These are phyloP conservation scores for Apogon talboti DNA, from an alignment of 2,797 vertebrate species.

Conservation along the genomic window DNA sequence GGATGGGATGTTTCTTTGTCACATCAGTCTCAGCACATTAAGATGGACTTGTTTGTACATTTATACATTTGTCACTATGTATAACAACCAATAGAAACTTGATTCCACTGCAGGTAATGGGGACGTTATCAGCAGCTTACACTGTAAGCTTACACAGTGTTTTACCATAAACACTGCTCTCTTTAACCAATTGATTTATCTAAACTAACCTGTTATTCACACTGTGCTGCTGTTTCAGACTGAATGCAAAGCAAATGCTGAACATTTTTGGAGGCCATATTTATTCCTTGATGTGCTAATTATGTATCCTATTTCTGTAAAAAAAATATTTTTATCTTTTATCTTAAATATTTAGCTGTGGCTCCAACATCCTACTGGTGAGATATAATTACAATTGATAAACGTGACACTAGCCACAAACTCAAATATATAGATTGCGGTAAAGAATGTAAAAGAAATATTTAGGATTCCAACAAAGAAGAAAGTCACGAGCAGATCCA, in stretches of 20 bases:
- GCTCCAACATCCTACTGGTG: no score
- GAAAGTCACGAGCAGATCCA: no score
- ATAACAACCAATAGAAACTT: background rate
- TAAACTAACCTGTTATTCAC: background rate
- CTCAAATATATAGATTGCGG: no score
- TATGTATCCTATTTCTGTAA: background rate
- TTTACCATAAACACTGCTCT: background rate
- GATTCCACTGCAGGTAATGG: background rate
- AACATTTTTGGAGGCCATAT: background rate
- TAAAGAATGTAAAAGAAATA: no score
- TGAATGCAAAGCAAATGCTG: background rate
- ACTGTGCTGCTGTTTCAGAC: background rate
- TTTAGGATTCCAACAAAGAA: no score
- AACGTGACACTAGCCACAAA: no score
- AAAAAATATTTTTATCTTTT: no score
- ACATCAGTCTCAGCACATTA: conserved; percentile 5
- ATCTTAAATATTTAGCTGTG: no score
- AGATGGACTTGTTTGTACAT: background rate
- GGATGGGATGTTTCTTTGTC: background rate
- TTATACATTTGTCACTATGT: background rate
- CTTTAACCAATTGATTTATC: background rate
- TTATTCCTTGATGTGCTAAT: background rate
- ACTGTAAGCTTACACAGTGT: no score
- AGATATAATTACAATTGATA: no score
- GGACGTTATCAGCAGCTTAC: background rate